These are phyloP conservation scores for Drosophila watanabei DNA, from an alignment of 1,140 invertebrate genomes.

Conservation along the genomic window DNA sequence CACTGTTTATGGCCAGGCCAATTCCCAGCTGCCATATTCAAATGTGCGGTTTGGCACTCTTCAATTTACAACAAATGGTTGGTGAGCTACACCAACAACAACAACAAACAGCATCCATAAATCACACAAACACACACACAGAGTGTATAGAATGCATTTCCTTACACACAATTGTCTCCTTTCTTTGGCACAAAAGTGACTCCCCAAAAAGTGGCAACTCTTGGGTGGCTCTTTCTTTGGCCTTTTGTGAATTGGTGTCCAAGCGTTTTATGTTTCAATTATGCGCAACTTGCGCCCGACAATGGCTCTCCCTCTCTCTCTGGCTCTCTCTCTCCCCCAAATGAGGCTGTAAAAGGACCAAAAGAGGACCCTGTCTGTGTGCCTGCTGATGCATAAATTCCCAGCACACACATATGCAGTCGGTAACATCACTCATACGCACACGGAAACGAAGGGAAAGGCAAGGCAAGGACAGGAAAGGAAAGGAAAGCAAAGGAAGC, in stretches of 20 bases:
- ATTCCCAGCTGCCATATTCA: constrained; percentile 64
- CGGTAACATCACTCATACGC: constrained; percentile 51
- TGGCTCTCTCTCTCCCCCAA: constrained; percentile 32
- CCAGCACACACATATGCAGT: constrained; percentile 52
- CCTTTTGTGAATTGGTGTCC: constrained; percentile 84
- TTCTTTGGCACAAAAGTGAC: constrained; percentile 64
- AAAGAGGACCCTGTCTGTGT: constrained; percentile 52
- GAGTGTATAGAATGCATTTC: constrained; percentile 64
- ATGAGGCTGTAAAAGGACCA: constrained; percentile 74
- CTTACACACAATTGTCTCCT: constrained; percentile 83
- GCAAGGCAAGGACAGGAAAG: not conserved
- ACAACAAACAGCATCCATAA: constrained; percentile 51
- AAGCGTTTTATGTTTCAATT: constrained; percentile 84
- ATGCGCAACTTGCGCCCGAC: constrained; percentile 81
- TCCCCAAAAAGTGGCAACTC: constrained; percentile 5
- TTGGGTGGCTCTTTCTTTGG: constrained; percentile 42
- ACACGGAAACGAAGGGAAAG: constrained; percentile 22
- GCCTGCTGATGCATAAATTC: constrained; percentile 76
- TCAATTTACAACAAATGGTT: constrained; percentile 80
- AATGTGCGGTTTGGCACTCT: constrained; percentile 82
- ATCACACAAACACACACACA: constrained; percentile 48
- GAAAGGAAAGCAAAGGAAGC: constrained; percentile 10
- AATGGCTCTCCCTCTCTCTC: constrained; percentile 57
- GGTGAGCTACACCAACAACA: constrained; percentile 13
- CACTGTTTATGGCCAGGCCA: constrained; percentile 15